phyloP scores from a whole-genome alignment of 2,113 vertebrate species.

The Mustelus asterias region DNA sequence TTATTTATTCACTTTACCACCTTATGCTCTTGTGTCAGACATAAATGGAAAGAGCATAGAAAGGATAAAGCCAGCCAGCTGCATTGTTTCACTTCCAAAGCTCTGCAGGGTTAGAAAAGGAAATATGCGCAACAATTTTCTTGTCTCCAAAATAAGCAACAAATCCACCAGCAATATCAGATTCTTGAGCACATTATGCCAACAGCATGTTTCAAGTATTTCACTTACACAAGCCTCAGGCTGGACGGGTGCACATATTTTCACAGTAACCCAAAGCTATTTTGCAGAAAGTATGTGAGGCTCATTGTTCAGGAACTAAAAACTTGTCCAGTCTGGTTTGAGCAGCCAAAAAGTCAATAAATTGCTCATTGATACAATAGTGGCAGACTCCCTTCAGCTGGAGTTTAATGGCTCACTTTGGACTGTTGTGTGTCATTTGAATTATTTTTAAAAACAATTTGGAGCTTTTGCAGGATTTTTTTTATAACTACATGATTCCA shows the following conservation, averaged over 20 bases:
- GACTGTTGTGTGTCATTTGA: too few species aligned
- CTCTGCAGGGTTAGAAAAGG: neutral
- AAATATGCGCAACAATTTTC: neutral
- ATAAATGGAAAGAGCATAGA: neutral
- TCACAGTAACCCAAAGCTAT: neutral
- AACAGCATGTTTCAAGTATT: neutral
- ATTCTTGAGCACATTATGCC: neutral
- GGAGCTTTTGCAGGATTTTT: neutral
- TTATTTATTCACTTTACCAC: neutral
- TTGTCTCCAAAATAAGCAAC: neutral
- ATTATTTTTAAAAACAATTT: neutral
- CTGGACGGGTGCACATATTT: neutral
- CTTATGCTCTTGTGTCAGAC: neutral
- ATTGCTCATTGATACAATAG: neutral
- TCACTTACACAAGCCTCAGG: neutral
- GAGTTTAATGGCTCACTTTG: neutral
- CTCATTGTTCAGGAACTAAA: conserved; percentile 11
- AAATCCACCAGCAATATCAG: neutral
- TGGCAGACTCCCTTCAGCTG: neutral
- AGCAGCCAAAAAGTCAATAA: neutral
- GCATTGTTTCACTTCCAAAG: neutral
- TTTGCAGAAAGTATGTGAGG: neutral
- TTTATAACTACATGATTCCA: neutral
- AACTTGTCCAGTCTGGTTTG: neutral
- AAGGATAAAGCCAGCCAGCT: neutral